Conservation (phyloP, 2,113 vertebrate genomes). For the Aix galericulata region DNA sequence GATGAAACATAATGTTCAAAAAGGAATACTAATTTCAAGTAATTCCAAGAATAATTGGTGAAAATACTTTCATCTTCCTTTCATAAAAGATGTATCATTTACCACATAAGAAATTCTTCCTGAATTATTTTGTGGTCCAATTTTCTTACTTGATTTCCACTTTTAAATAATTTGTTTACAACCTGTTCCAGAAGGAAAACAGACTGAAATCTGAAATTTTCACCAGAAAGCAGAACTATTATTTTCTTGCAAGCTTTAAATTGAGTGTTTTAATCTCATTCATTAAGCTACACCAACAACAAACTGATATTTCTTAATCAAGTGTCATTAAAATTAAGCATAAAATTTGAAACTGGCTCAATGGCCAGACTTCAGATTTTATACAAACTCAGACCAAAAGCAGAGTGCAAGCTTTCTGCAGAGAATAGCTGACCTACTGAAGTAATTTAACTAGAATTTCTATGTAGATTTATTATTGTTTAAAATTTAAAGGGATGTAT, state of each 20-base stretch:
- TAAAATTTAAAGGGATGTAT: not conserved
- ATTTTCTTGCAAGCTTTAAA: not conserved
- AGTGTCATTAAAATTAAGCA: not conserved
- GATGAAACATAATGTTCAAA: not conserved
- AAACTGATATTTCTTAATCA: not conserved
- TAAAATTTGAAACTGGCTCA: not conserved
- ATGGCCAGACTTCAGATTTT: rapidly evolving
- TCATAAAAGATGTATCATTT: not conserved
- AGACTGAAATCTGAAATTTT: not conserved
- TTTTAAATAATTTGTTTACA: not conserved
- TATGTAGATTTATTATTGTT: not conserved
- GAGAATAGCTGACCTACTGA: rapidly evolving
- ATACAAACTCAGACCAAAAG: not conserved
- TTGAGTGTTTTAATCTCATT: not conserved
- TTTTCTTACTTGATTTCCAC: not conserved
- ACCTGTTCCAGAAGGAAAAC: not conserved
- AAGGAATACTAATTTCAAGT: not conserved
- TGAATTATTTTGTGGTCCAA: not conserved
- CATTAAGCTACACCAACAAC: not conserved
- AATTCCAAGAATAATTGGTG: not conserved
- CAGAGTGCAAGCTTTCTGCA: rapidly evolving
- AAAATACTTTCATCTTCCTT: not conserved
- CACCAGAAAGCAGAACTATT: not conserved
- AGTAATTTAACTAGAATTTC: not conserved
- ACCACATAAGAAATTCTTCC: not conserved